phyloP scores from a whole-genome alignment of 2,888 invertebrate species.

The Itoplectis maculator region DNA sequence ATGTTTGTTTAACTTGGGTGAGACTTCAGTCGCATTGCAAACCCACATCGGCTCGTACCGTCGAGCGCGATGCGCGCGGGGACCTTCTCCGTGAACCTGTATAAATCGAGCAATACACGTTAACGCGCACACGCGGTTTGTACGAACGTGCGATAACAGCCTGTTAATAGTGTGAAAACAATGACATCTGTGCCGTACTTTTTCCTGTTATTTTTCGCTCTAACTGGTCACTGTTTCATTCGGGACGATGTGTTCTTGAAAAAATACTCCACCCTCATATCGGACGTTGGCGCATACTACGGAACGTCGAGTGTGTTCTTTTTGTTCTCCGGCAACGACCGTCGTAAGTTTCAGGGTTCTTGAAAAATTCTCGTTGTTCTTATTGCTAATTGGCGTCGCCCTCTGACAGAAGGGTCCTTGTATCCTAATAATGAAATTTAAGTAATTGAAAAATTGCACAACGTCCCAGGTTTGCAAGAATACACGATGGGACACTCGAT shows the following conservation, averaged over 20 bases:
- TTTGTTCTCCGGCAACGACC: conserved; percentile 50
- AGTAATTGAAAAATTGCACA: neutral
- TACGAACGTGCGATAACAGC: neutral
- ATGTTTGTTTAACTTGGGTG: neutral
- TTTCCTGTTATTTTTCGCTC: conserved; percentile 14
- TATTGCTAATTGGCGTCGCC: neutral
- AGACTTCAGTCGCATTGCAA: conserved; percentile 53
- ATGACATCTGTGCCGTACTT: neutral
- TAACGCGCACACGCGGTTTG: neutral
- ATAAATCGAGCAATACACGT: neutral
- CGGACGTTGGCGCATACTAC: conserved; percentile 70
- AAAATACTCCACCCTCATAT: conserved; percentile 48
- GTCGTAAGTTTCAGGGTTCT: conserved; percentile 38
- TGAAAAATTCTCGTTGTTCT: neutral
- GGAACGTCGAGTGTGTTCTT: conserved; percentile 71
- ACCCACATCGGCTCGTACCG: neutral
- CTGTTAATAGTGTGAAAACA: conserved; percentile 3
- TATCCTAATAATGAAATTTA: too few species aligned
- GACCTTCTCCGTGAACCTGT: neutral
- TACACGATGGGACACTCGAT: conserved; percentile 61
- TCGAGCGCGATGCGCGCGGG: neutral
- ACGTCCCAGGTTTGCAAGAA: conserved; percentile 39
- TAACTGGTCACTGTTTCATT: neutral
- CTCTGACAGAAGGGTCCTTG: too few species aligned
- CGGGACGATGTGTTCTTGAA: conserved; percentile 27